Percentiles rank a stretch among this genome's conserved stretches.
Conservation (phyloP, 2,888 invertebrate genomes). For the Watsonalla cultraria region DNA sequence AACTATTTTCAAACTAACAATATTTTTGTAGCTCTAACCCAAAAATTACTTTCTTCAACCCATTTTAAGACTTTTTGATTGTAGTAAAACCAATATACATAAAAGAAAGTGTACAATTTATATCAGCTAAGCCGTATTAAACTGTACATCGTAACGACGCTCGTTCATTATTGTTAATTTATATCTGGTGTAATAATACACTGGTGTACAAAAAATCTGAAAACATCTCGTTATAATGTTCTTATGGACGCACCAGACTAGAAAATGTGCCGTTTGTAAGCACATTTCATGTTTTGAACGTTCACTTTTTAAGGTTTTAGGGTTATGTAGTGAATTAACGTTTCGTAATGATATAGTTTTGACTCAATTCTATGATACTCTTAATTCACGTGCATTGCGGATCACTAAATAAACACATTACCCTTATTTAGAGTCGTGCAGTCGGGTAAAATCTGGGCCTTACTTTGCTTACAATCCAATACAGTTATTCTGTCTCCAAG, state of each 20-base stretch:
- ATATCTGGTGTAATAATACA: slow-evolving; percentile 1
- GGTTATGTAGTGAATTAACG: background rate
- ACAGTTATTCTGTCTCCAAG: no score
- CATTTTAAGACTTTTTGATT: no score
- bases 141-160: background rate
- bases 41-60: no score
- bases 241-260: background rate
- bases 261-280: slow-evolving; percentile 1
- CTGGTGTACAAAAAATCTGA: background rate
- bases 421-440: no score
- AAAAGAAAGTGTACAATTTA: background rate
- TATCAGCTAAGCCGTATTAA: background rate
- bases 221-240: background rate
- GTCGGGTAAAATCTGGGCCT: no score
- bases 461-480: no score
- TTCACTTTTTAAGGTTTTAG: slow-evolving; percentile 1
- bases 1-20: no score
- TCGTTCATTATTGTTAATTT: background rate
- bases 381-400: no score
- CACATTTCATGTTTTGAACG: background rate
- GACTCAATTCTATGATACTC: no score
- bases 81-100: background rate
- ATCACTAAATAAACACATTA: no score
- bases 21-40: no score
- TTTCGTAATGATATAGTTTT: no score